Base-by-base conservation (phyloP, 2,797 vertebrate genomes). In the Eleutherodactylus coqui region DNA sequence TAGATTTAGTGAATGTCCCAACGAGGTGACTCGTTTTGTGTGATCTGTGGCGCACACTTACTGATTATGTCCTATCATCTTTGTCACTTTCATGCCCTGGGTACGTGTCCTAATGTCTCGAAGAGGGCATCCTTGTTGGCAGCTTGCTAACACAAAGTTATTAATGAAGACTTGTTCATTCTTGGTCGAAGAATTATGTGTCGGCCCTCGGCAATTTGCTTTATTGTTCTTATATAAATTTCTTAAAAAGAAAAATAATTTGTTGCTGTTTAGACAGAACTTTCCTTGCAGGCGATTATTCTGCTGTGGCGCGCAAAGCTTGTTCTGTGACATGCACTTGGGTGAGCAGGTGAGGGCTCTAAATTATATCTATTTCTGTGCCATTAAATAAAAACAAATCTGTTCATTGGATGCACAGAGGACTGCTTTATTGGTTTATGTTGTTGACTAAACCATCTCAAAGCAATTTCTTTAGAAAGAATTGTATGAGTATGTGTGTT, bases 331-430 rank as follows among this genome's bases (percentile, higher is more conserved):
- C 70, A 76, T 64, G 55, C 67, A 81, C 69, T 81, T 85, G 77
- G 70, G 45, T 70, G 76, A 87, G 77, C 82, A 76, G 70, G 86
- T 84, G 82, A 87, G 47, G 36, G 62, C 75, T 84, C 45, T 49
- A 84, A 87, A 87, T 84, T 72, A 84, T 84, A 79, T 75, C 77
- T 75, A 69, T 87, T 84, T 84, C 82, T 70, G 36, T 81, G 76
- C 82, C 76, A 79, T 87, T 87, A 80, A 87, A 87, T 87, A 87
- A 82, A 83, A 87, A 87, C 81, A 87, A 79, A 84, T 87, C 76
- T 87, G 86, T 47, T 84, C 81, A 79, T 79, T 87, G 53, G 64
- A 87, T 84, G 75, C 86, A 64, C 86, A 8, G 67, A 84, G 86
- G 69, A 80, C 43, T 80, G 76, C 76, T 84, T 87, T 84, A 87